Percentiles rank a stretch among this genome's conserved stretches.
These are phyloP conservation scores for Hypocryptadius cinnamomeus DNA, from an alignment of 2,113 vertebrate species.

Conservation along the genomic window DNA sequence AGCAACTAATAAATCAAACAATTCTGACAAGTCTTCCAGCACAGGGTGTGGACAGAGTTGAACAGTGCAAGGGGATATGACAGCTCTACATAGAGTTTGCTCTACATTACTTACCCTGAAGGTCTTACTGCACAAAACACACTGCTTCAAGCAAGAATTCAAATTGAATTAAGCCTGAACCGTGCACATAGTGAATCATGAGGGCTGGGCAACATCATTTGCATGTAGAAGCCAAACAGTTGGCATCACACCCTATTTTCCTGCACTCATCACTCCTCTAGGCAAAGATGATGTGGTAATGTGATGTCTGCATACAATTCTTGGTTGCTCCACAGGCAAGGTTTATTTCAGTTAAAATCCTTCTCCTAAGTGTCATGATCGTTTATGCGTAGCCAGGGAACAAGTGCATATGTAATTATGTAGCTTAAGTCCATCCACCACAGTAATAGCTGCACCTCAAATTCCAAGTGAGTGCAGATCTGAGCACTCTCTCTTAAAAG, in stretches of 20 bases:
- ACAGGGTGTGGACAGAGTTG: neutral
- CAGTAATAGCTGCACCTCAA: neutral
- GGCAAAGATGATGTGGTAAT: neutral
- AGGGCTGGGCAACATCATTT: constrained; percentile 21
- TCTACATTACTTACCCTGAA: constrained; percentile 32
- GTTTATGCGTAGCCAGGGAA: neutral
- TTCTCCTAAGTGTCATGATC: neutral
- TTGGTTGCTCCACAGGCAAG: neutral
- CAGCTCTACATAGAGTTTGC: neutral
- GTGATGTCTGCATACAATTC: neutral
- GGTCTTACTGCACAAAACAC: constrained; percentile 33
- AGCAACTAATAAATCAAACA: neutral
- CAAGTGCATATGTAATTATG: neutral
- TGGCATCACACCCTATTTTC: neutral
- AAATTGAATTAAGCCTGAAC: constrained; percentile 19
- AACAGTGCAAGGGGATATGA: neutral
- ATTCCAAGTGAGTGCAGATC: neutral
- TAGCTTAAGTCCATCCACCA: neutral
- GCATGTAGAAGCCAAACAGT: neutral
- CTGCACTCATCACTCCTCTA: neutral
- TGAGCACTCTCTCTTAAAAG: neutral
- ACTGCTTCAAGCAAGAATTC: constrained; percentile 32
- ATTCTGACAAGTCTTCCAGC: neutral
- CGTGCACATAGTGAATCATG: constrained; percentile 1
- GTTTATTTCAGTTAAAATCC: neutral